These are phyloP conservation scores for Coptodon rendalli DNA, from an alignment of 2,113 vertebrate species.

Conservation along the genomic window DNA sequence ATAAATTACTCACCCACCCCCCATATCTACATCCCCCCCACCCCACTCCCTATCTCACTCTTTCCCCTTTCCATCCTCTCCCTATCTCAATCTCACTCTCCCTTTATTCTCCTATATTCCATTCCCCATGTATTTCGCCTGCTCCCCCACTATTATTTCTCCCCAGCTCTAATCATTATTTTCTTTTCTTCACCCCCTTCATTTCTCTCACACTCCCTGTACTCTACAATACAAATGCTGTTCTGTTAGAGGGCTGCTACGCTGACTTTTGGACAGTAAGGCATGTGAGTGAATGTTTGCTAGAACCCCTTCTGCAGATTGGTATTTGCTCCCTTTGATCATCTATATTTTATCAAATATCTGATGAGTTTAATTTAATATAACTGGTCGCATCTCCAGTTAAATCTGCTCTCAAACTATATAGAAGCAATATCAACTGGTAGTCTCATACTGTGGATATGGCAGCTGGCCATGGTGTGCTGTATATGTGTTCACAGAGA, in stretches of 20 bases:
- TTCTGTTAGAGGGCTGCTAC: conserved; percentile 3
- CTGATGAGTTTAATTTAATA: neutral
- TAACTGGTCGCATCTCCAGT: neutral
- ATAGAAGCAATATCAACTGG: neutral
- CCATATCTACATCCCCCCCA: conserved; percentile 90
- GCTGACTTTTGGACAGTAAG: conserved; percentile 24
- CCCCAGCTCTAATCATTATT: conserved; percentile 60
- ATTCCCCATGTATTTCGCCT: conserved; percentile 59
- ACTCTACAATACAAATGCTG: conserved; percentile 26
- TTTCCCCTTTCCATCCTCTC: conserved; percentile 43
- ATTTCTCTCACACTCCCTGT: conserved; percentile 9
- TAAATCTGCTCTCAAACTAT: neutral
- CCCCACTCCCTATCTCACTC: conserved; percentile 49
- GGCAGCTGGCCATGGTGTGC: neutral
- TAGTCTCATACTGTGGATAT: neutral
- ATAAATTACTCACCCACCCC: conserved; percentile 92
- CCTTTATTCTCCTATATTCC: conserved; percentile 63
- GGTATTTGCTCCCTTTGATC: neutral
- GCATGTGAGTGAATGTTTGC: conserved; percentile 1
- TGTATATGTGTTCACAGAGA: neutral
- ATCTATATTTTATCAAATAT: neutral
- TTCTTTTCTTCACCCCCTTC: conserved; percentile 28
- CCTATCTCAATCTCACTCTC: conserved; percentile 56
- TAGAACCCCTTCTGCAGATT: neutral
- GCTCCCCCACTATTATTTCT: conserved; percentile 57